Conservation (phyloP, 2,797 vertebrate genomes). For the Sternarchorhynchus goeldii region DNA sequence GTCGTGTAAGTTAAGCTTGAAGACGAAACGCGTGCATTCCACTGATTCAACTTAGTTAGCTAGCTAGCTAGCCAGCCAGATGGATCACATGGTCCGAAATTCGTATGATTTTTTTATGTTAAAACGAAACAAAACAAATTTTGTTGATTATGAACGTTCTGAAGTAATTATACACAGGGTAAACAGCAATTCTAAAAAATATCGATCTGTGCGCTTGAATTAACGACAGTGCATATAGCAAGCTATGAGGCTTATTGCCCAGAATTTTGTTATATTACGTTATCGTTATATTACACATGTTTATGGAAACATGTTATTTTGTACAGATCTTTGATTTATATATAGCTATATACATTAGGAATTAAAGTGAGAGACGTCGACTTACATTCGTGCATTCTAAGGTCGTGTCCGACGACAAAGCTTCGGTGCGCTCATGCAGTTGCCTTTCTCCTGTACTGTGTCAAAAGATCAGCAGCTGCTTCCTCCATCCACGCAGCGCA, state of each 20-base stretch:
- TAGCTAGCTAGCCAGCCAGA: slow-evolving; percentile 43
- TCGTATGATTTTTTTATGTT: not conserved
- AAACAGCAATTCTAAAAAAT: too few species aligned
- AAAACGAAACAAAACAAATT: slow-evolving; percentile 13
- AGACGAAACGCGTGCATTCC: slow-evolving; percentile 33
- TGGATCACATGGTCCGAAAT: slow-evolving; percentile 53
- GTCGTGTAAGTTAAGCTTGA: slow-evolving; percentile 35
- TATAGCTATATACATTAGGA: too few species aligned
- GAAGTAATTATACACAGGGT: too few species aligned
- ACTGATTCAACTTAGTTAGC: slow-evolving; percentile 50
- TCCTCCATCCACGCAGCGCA: slow-evolving; percentile 85
- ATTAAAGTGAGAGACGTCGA: slow-evolving; percentile 40
- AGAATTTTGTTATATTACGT: too few species aligned
- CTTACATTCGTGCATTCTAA: slow-evolving; percentile 84
- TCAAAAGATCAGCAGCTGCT: slow-evolving; percentile 90
- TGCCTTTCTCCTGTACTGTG: slow-evolving; percentile 80
- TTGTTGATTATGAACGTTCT: too few species aligned
- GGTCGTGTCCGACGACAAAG: slow-evolving; percentile 75
- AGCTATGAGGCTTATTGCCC: too few species aligned
- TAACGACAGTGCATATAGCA: too few species aligned
- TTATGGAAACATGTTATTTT: too few species aligned
- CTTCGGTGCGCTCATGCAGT: slow-evolving; percentile 76
- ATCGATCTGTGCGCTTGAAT: too few species aligned
- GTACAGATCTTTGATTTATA: too few species aligned
- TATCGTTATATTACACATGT: too few species aligned